Evolutionary conservation across 2,888 invertebrate species (phyloP), one percentile per base, ranked within the genome.

Genomic region (Andrena praecox): DNA sequence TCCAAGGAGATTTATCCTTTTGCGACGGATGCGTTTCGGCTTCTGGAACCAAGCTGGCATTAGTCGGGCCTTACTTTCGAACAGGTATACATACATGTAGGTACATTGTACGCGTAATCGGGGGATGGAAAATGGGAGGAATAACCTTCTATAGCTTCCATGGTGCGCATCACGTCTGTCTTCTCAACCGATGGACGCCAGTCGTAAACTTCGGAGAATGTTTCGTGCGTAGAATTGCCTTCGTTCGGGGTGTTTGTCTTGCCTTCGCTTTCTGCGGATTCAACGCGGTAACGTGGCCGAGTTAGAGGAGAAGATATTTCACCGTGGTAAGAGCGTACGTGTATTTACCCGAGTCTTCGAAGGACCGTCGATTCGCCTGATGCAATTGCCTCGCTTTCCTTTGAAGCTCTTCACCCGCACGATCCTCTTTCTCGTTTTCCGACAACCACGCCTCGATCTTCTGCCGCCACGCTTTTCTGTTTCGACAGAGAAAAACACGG

Each of bases 361-460:
- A 96, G 94, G 97, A 97, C 90, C 97, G 95, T 94, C 97, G 94
- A 94, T 96, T 97, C 86, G 95, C 96, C 90, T 96, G 96, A 90
- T 96, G 96, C 93, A 96, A 94, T 85, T 96, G 95, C 89, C 96
- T 95, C 73, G 95, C 95, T 91, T 96, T 95, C 89, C 96, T 95
- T 89, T 96, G 95, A 84, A 96, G 95, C 88, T 97, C 96, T 87
- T 97, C 96, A 85, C 95, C 96, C 86, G 96, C 95, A 90, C 96
- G 96, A 93, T 97, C 97, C 92, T 96, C 97, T 91, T 96, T 96
- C 92, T 97, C 97, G 94, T 97, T 98, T 77, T 97, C 97, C 87
- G 97, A 96, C 84, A 98, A 94, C 98, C 98, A 98, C 6, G 97
- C 97, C 94, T 98, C 98, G 91, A 98, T 98, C 93, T 98, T 98